These are phyloP conservation scores for Odontothrips loti DNA, from an alignment of 2,888 invertebrate genomes.

Conservation along the genomic window DNA sequence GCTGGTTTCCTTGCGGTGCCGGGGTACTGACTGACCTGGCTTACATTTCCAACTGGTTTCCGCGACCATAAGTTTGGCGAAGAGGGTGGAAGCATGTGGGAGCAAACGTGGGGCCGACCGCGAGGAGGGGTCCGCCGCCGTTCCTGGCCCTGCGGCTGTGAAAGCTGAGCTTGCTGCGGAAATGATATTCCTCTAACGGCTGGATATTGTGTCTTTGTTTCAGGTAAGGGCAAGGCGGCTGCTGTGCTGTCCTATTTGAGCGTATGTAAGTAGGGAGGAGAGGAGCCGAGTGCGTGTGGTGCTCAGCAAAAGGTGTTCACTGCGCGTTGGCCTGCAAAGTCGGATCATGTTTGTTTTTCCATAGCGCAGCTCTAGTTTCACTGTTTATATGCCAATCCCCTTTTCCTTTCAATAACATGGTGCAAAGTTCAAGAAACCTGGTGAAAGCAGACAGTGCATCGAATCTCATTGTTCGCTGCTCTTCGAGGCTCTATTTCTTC, in stretches of 20 bases:
- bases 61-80: conserved; percentile 16
- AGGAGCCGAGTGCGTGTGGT: neutral
- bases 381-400: neutral
- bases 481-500: neutral
- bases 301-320: no score
- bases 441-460: neutral
- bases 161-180: neutral
- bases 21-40: neutral
- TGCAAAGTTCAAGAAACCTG: neutral
- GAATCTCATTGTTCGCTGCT: neutral
- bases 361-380: neutral
- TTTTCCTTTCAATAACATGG: neutral
- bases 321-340: no score
- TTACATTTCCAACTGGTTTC: conserved; percentile 25
- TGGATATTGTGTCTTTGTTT: conserved; percentile 22
- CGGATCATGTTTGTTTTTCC: no score
- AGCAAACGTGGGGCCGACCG: neutral
- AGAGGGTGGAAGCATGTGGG: neutral
- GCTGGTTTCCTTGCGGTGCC: neutral
- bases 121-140: no score
- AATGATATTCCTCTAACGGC: conserved; percentile 19
- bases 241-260: neutral
- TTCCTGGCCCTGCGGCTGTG: neutral
- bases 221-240: neutral
- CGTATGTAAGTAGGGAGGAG: neutral